Base-by-base conservation (phyloP, 2,888 invertebrate species). In the Apoda limacodes region DNA sequence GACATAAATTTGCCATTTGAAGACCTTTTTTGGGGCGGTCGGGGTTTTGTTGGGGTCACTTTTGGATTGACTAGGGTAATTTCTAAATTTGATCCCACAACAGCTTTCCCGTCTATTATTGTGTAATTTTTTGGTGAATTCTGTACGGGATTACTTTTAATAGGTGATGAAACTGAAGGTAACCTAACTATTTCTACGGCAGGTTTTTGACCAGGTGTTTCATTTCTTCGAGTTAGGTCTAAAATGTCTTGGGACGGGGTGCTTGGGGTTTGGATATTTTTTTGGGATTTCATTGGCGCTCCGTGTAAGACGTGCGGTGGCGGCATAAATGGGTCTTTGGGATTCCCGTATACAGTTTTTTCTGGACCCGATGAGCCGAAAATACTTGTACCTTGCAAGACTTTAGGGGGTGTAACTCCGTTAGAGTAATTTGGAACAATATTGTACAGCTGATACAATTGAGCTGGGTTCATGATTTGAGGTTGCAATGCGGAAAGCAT, bases 271-370 rank as follows among this genome's bases (percentile, higher is more conserved):
- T 36, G 45, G 3, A 52, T 39, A n/a, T 49, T 51, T 20, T 65
- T 43, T 2, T 54, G 46, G 0, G 69, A 66, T 27, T 67, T 68
- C 0, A 76, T 46, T 0, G 82, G 72, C 1, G 60, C 52, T 0
- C 78, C 83, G n/a, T 75, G 82, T 0, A 81, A 41, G 0, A 81
- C 62, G 28, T 82, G 82, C 0, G 82, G 76, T 0, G 83, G 82
- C 0, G 84, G 82, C 61, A 81, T 80, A 37, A 86, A 75, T 3
- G 84, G 83, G 47, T 88, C 89, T 51, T 88, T 89, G 0, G 89
- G 89, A 60, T 89, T 88, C 0, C 89, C 88, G 45, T 89, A 89
- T 1, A 89, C 85, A 0, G 82, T 87, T 47, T 83, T 85, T 46
- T 88, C 86, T 0, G 80, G 76, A 0, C 75, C 75, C 0, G 57